Conservation (phyloP, 2,797 vertebrate genomes). For the Erpetoichthys calabaricus region DNA sequence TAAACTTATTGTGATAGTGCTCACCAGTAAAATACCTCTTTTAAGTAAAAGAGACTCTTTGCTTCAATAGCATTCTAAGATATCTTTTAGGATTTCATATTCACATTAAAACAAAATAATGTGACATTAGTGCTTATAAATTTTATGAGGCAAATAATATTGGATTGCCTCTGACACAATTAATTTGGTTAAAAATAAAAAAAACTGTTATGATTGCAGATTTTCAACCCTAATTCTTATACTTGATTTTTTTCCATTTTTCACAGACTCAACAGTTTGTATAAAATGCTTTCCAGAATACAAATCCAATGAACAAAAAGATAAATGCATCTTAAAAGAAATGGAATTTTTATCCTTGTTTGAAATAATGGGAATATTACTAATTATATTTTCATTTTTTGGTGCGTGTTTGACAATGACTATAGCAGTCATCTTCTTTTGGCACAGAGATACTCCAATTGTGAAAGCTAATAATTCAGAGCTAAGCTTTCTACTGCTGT, state of each 20-base stretch:
- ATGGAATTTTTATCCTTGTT: constrained; percentile 23
- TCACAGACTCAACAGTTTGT: neutral
- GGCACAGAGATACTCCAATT: constrained; percentile 21
- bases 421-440: constrained; percentile 19
- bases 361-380: constrained; percentile 27
- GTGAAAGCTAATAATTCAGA: constrained; percentile 25
- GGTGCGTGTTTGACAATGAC: constrained; percentile 19
- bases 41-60: too few species aligned
- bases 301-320: constrained; percentile 13
- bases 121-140: too few species aligned
- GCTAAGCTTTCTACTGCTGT: constrained; percentile 20
- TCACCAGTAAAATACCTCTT: too few species aligned
- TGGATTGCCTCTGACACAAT: too few species aligned
- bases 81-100: too few species aligned
- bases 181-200: too few species aligned
- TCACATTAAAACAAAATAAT: too few species aligned
- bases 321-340: constrained; percentile 24
- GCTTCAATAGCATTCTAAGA: too few species aligned
- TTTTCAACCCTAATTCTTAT: too few species aligned
- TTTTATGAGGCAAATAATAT: too few species aligned
- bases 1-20: too few species aligned
- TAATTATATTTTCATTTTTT: constrained; percentile 18
- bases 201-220: too few species aligned
- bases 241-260: neutral
- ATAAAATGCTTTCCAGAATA: neutral